Evolutionary conservation across 1,140 invertebrate species (phyloP), one percentile per base, ranked within the genome.

Genomic region (Apis dorsata): DNA sequence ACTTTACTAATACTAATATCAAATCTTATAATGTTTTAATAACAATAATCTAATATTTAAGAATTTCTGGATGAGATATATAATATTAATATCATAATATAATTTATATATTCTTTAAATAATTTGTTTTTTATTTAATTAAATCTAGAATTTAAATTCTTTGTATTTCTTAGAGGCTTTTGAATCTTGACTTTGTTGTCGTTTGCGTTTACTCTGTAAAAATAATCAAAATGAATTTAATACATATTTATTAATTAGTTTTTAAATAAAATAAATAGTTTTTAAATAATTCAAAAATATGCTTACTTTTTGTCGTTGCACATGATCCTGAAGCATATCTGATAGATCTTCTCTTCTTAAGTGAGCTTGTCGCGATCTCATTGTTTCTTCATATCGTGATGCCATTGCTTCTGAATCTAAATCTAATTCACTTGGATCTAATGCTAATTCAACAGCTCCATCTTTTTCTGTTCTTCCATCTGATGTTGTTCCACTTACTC

Each of bases 281-380:
- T 66, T 60, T 71, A 63, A 81, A 85, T 28, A n/a, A 69, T 28
- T 55, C 10, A 83, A 51, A 19, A 80, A 69, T 59, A 62, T 81
- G 82, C 49, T 83, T 92, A 97, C 97, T 95, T 98, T 98, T 93
- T 99, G 98, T 88, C 98, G 96, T 44, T 98, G 98, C 34, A 99
- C 98, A 94, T 99, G 99, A 94, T 99, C 99, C 44, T 98, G 98
- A 83, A 99, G 95, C 98, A 99, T 99, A 92, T 99, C 99, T 34
- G 98, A 99, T 19, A 99, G 95, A 95, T 99, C 99, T 94, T 99
- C 99, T 85, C 98, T 97, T 84, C 97, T 96, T 57, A 98, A 94
- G 91, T 97, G 96, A 87, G 97, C 97, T 90, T 99, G 97, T 90
- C 98, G 97, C 91, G 99, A 98, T 68, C 98, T 95, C 94, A 99